phyloP scores from a whole-genome alignment of 2,888 invertebrate genomes.

The Melinaea marsaeus region DNA sequence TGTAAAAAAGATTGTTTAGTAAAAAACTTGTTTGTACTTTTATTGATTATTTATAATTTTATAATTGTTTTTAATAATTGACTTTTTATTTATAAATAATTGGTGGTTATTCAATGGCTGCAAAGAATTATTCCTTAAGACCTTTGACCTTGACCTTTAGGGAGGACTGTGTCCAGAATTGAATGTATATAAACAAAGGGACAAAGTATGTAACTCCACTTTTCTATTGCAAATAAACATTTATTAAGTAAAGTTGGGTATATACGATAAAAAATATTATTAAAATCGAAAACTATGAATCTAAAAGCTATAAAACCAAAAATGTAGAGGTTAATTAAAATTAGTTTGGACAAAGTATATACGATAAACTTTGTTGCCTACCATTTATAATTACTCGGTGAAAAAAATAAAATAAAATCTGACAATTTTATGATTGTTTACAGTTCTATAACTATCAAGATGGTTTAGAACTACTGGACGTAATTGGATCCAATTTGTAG shows the following conservation, averaged over 20 bases:
- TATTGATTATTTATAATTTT: too few species aligned
- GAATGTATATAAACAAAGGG: not conserved
- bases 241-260: not conserved
- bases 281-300: not conserved
- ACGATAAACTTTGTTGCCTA: not conserved
- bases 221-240: not conserved
- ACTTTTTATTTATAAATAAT: too few species aligned
- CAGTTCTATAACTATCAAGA: constrained; percentile 39
- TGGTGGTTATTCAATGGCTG: too few species aligned
- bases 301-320: not conserved
- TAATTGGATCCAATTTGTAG: constrained; percentile 48
- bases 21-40: too few species aligned
- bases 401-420: constrained; percentile 17
- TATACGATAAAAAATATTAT: not conserved
- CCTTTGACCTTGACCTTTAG: not conserved
- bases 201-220: not conserved
- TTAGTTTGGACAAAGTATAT: not conserved
- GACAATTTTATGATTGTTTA: constrained; percentile 34
- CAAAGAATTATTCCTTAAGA: not conserved
- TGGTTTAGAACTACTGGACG: constrained; percentile 46
- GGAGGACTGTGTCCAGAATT: not conserved
- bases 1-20: too few species aligned
- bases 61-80: too few species aligned
- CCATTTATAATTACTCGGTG: too few species aligned
- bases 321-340: too few species aligned